Base-by-base conservation (phyloP, 2,797 vertebrate genomes). In the Leptoclinus maculatus region DNA sequence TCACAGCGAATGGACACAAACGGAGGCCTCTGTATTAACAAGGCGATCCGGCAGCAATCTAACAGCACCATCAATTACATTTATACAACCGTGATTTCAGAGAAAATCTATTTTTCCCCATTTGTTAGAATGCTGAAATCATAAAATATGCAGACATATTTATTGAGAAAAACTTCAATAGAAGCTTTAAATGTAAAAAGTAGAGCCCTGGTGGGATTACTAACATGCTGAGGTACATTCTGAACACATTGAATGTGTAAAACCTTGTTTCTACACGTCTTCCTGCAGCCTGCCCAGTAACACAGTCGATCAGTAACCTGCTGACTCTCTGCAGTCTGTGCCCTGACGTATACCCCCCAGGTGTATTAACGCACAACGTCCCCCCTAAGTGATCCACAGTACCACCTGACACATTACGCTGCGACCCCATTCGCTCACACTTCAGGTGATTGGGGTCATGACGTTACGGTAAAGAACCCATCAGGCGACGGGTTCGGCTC, bases 371-470 rank as follows among this genome's bases (percentile, higher is more conserved):
- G 80, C 79, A 78, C 75, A 32, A 84, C 90, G 74, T 74, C 68
- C 71, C 86, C 83, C 74, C 59, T 62, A 84, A 77, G 82, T 19
- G 74, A 84, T 72, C 75, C 74, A 63, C 73, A 56, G 59, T 83
- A 70, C 84, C 88, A 82, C 71, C 88, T 87, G 90, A 89, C 91
- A 87, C 80, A 80, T 89, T 89, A 88, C 85, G 29, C 56, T 9
- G 16, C 63, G 83, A 88, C 87, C 89, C 83, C 83, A 87, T 90
- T 89, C 79, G 76, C 87, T 79, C 88, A 79, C 84, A 82, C 87
- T 65, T 71, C 79, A 84, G 83, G 80, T 93, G 91, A 94, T 92
- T 92, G 92, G 89, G 94, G 94, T 94, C 89, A 92, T 73, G 63
- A 84, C 89, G 88, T 84, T 85, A 89, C 85, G 74, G 87, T 47